These are phyloP conservation scores for Timema cristinae DNA, from an alignment of 2,888 invertebrate genomes.

Conservation along the genomic window DNA sequence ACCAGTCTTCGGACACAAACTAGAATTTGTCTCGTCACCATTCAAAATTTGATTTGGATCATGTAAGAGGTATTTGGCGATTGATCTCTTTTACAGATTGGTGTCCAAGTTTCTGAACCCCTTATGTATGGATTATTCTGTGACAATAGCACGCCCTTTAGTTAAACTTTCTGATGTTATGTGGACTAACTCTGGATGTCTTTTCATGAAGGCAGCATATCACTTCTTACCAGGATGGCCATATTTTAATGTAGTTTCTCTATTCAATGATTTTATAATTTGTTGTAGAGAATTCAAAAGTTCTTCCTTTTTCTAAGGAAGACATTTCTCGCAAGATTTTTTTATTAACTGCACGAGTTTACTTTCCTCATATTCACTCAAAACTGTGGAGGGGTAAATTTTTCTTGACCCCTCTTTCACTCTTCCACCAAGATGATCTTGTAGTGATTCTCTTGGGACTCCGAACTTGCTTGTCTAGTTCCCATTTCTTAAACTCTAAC, in stretches of 20 bases:
- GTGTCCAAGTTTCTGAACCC: slow-evolving; percentile 38
- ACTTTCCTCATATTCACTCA: not conserved
- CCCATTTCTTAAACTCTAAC: not conserved
- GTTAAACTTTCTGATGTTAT: slow-evolving; percentile 37
- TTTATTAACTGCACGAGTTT: slow-evolving; percentile 39
- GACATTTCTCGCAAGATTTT: slow-evolving; percentile 32
- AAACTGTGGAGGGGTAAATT: not conserved
- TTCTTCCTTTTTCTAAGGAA: slow-evolving; percentile 32
- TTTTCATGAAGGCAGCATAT: slow-evolving; percentile 37
- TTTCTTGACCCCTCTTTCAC: slow-evolving; percentile 9
- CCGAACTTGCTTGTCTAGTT: not conserved
- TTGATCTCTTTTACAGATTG: not conserved
- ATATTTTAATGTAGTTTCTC: slow-evolving; percentile 37
- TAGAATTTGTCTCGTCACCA: slow-evolving; percentile 40
- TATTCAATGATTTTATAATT: slow-evolving; percentile 24
- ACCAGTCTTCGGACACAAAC: slow-evolving; percentile 38
- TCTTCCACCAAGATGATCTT: slow-evolving; percentile 3
- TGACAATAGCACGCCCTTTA: slow-evolving; percentile 37
- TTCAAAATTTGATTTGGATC: slow-evolving; percentile 28
- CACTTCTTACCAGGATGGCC: slow-evolving; percentile 38
- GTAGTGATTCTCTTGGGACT: not conserved
- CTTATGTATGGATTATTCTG: slow-evolving; percentile 36
- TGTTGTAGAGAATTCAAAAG: slow-evolving; percentile 23
- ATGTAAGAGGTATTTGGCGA: slow-evolving; percentile 31
- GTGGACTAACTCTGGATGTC: slow-evolving; percentile 35